Evolutionary conservation across 1,140 invertebrate genomes (phyloP).

Genomic region (Pachypeltis micranthus): DNA sequence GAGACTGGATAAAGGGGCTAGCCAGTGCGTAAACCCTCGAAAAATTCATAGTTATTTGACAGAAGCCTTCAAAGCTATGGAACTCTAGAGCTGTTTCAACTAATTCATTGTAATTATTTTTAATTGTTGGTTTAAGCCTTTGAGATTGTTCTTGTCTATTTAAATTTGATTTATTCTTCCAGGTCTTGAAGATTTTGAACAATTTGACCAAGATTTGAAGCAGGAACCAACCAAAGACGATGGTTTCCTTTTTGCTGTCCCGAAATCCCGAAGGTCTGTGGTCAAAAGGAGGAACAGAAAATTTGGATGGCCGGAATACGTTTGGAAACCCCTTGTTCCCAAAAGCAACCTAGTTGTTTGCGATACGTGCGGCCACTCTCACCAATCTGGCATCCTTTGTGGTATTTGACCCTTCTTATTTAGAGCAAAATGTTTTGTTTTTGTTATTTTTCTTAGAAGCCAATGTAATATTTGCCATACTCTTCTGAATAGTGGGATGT

Average conservation of each 20-base stretch:
- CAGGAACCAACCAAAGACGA: neutral
- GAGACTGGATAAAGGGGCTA: too few relatives aligned
- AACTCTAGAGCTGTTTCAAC: neutral
- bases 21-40: too few relatives aligned
- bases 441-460: too few relatives aligned
- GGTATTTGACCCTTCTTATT: conserved; percentile 44
- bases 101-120: neutral
- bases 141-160: neutral
- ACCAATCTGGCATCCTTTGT: conserved; percentile 63
- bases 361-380: conserved; percentile 63
- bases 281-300: conserved; percentile 59
- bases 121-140: neutral
- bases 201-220: neutral
- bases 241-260: conserved; percentile 55
- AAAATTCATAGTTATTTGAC: too few relatives aligned
- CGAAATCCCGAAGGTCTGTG: conserved; percentile 57
- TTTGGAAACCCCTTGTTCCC: conserved; percentile 52
- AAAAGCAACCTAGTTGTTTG: conserved; percentile 65
- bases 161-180: neutral
- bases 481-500: too few relatives aligned
- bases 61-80: too few relatives aligned
- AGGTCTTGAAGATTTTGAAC: neutral
- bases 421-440: neutral
- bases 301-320: conserved; percentile 48
- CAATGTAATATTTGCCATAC: too few relatives aligned